Conservation (phyloP, 2,888 invertebrate genomes). For the Sminthurinus aureus region DNA sequence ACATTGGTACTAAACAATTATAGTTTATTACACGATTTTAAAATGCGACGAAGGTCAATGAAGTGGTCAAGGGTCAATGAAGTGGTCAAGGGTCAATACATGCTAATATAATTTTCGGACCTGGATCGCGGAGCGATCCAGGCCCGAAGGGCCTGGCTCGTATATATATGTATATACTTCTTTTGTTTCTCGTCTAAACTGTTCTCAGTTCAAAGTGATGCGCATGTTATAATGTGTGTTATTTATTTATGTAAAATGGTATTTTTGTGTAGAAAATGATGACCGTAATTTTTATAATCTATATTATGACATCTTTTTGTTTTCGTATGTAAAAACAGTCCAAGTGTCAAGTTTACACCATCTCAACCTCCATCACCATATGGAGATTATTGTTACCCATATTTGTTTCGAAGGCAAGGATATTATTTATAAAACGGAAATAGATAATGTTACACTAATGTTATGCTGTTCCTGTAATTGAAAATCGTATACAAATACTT, state of each 20-base stretch:
- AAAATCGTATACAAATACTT: too few relatives aligned
- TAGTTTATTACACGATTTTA: background rate
- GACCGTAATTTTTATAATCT: constrained; percentile 26
- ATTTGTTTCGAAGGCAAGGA: constrained; percentile 58
- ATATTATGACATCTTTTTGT: constrained; percentile 11
- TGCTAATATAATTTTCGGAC: background rate
- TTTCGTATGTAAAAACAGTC: constrained; percentile 38
- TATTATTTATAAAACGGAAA: too few relatives aligned
- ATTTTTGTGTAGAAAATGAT: constrained; percentile 13
- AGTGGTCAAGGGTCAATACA: too few relatives aligned
- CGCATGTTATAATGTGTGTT: constrained; percentile 4
- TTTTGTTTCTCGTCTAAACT: too few relatives aligned
- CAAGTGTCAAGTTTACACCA: constrained; percentile 59
- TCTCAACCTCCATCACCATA: constrained; percentile 57
- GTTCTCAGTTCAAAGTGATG: too few relatives aligned
- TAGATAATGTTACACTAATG: too few relatives aligned
- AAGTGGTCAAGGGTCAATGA: too few relatives aligned
- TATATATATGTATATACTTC: constrained; percentile 5
- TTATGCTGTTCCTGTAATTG: too few relatives aligned
- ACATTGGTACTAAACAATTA: constrained; percentile 44
- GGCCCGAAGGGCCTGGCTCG: too few relatives aligned
- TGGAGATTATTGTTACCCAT: constrained; percentile 57
- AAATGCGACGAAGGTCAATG: too few relatives aligned
- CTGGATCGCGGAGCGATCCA: too few relatives aligned
- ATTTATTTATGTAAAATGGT: too few relatives aligned